Percentiles rank a stretch among this genome's conserved stretches.
Conservation (phyloP, 2,113 vertebrate species). For the Protobothrops flavoviridis region DNA sequence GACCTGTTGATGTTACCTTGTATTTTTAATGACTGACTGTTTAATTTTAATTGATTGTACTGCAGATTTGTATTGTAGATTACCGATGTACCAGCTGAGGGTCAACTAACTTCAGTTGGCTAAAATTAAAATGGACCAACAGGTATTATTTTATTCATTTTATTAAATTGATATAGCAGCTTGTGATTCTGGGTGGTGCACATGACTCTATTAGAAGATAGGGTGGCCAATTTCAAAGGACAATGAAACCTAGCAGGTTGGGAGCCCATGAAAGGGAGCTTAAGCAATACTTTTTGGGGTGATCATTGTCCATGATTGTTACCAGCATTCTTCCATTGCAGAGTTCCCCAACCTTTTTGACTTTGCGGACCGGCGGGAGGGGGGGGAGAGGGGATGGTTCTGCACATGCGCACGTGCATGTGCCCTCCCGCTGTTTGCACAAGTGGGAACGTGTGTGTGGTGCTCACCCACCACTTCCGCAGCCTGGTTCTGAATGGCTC, state of each 20-base stretch:
- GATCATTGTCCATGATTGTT: not conserved
- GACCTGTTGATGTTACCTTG: not conserved
- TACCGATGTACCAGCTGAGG: not conserved
- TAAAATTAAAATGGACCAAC: not conserved
- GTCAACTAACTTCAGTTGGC: not conserved
- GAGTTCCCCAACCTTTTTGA: too few species aligned
- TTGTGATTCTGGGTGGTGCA: not conserved
- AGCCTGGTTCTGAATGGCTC: too few species aligned
- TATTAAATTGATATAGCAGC: not conserved
- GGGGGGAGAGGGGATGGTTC: too few species aligned
- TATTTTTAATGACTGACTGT: not conserved
- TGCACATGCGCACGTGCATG: too few species aligned
- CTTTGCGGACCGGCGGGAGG: too few species aligned
- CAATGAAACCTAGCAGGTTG: not conserved
- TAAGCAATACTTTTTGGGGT: not conserved
- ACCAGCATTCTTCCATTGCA: not conserved
- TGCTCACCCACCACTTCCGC: too few species aligned
- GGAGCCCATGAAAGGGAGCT: not conserved
- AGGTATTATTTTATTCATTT: not conserved
- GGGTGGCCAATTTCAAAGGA: not conserved
- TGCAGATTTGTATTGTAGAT: not conserved
- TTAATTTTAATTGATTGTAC: not conserved
- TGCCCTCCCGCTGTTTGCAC: too few species aligned
- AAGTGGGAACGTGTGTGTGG: too few species aligned
- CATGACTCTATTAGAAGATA: not conserved